Percentiles rank a stretch among this genome's conserved stretches.
These are phyloP conservation scores for Drosophila borborema DNA, from an alignment of 2,888 invertebrate genomes.

Conservation along the genomic window DNA sequence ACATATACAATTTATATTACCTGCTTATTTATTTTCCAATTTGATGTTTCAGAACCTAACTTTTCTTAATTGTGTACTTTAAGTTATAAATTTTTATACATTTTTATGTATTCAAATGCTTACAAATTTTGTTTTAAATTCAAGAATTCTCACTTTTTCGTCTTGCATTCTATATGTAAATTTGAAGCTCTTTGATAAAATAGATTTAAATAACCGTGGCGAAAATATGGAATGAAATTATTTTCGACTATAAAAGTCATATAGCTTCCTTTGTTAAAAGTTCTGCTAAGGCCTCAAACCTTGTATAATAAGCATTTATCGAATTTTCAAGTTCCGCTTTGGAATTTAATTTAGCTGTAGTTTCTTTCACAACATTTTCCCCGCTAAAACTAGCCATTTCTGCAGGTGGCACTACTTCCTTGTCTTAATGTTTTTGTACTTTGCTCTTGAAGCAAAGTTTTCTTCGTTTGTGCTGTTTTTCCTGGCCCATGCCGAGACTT, in stretches of 20 bases:
- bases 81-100: too few relatives aligned
- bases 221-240: neutral
- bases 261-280: neutral
- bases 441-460: constrained; percentile 41
- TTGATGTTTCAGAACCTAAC: too few relatives aligned
- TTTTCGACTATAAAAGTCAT: neutral
- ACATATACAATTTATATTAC: too few relatives aligned
- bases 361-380: neutral
- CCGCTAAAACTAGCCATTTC: neutral
- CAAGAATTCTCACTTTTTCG: too few relatives aligned
- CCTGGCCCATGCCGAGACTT: constrained; percentile 12
- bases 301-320: neutral
- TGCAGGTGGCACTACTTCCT: constrained; percentile 3
- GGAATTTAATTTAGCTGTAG: neutral
- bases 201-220: too few relatives aligned
- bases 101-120: too few relatives aligned
- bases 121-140: too few relatives aligned
- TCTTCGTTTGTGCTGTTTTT: constrained; percentile 10
- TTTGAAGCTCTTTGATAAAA: too few relatives aligned
- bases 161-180: too few relatives aligned
- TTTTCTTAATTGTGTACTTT: too few relatives aligned
- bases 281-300: neutral
- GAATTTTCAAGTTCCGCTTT: neutral
- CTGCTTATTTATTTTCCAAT: too few relatives aligned
- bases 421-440: constrained; percentile 21